A percentile compares a stretch with the other conserved stretches of the same genome.
phyloP scores from a whole-genome alignment of 2,888 invertebrate genomes.

The Catocala nupta region DNA sequence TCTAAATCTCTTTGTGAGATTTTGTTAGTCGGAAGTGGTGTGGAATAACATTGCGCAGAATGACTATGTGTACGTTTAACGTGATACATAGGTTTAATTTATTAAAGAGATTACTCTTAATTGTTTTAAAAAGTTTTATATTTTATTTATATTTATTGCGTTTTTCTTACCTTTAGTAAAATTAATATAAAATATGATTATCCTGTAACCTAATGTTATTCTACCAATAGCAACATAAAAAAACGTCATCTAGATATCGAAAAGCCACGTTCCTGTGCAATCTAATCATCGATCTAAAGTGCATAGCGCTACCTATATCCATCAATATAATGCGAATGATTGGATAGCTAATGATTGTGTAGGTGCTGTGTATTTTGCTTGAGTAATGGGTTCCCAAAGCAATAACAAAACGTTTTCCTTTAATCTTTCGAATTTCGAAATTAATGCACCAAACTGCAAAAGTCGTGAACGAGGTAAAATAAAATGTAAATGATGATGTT shows the following conservation, averaged over 20 bases:
- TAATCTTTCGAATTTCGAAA: slow-evolving; percentile 34
- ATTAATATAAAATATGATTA: background rate
- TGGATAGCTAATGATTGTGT: slow-evolving; percentile 78
- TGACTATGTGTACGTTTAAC: slow-evolving; percentile 14
- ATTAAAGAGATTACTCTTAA: background rate
- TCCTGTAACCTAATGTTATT: slow-evolving; percentile 25
- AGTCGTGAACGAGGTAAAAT: slow-evolving; percentile 42
- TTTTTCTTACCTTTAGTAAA: slow-evolving; percentile 1
- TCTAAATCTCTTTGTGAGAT: slow-evolving; percentile 46
- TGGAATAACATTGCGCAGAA: slow-evolving; percentile 34
- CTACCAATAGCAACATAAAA: slow-evolving; percentile 43
- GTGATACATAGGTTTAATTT: background rate
- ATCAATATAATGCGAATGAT: slow-evolving; percentile 63
- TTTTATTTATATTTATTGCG: background rate
- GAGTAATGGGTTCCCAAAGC: slow-evolving; percentile 78
- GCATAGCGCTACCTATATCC: slow-evolving; percentile 68
- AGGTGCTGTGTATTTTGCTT: slow-evolving; percentile 82
- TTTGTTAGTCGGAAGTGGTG: slow-evolving; percentile 34
- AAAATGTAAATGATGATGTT: slow-evolving; percentile 41
- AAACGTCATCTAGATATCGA: slow-evolving; percentile 52
- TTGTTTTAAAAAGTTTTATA: background rate
- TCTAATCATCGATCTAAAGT: slow-evolving; percentile 75
- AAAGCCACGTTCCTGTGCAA: slow-evolving; percentile 66
- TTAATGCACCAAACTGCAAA: slow-evolving; percentile 42
- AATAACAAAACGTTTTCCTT: slow-evolving; percentile 70